Evolutionary conservation across 92 coral and sea anemone genomes (phyloP).

Genomic region (Epizoanthus stellaris): DNA sequence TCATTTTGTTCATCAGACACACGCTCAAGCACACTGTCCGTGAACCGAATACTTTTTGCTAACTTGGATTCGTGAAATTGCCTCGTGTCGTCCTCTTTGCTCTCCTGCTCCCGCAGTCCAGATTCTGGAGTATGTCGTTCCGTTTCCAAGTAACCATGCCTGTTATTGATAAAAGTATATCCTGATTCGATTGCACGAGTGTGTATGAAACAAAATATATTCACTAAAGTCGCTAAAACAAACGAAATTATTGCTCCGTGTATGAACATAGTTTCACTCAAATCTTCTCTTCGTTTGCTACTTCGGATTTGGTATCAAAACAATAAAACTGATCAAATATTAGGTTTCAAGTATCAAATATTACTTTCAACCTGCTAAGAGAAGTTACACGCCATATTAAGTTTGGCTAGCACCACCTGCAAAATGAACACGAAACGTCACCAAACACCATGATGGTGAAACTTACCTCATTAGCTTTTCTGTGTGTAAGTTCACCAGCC

Average conservation of each 20-base stretch:
- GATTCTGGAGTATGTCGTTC: not conserved
- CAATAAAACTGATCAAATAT: no score
- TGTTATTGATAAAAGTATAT: not conserved
- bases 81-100: not conserved
- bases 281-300: not conserved
- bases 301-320: not conserved
- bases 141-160: not conserved
- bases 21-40: no score
- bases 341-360: not conserved
- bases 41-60: not conserved
- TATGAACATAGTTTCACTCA: slow-evolving; percentile 4
- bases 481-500: no score
- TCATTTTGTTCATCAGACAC: not conserved
- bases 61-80: not conserved
- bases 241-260: not conserved
- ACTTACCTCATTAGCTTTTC: no score
- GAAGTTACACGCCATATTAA: not conserved
- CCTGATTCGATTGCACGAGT: not conserved
- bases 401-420: slow-evolving; percentile 1
- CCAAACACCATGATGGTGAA: not conserved
- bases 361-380: slow-evolving; percentile 33
- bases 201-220: slow-evolving; percentile 17
- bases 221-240: not conserved
- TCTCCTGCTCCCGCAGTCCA: not conserved
- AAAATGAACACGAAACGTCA: not conserved